Base-by-base conservation (phyloP, 2,888 invertebrate genomes). In the Caenorhabditis wallacei region DNA sequence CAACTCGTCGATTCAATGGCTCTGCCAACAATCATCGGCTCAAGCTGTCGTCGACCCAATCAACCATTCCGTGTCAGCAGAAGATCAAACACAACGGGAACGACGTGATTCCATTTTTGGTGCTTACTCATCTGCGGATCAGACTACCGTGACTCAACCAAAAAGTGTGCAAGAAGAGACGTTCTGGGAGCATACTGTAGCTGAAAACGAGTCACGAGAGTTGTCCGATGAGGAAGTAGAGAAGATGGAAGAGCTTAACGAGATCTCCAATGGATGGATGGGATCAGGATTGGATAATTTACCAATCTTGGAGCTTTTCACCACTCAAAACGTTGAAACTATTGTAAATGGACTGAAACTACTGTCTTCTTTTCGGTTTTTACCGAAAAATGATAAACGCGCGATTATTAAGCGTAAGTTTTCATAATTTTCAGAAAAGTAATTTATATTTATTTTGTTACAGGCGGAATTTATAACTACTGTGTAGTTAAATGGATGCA, bases 1-100 rank as follows among this genome's bases (percentile, higher is more conserved):
- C 1, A 78, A 78, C 54, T 78, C 78, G 35, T 78, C 78, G 8
- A 84, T 88, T 35, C 75, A 79, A 51, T 88, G 88, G 88, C 81
- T 88, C 2, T 86, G 84, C 46, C 78, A 63, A 30, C 78, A 78
- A 63, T 78, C 78, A n/a, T 72, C 85, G 0, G 68, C 76, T 35
- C 70, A 75, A 30, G 74, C 76, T 11, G 71, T 69, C 11, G 68
- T 86, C 59, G 84, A 86, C 51, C 86, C 86, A 0, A 83, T 79
- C 20, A 61, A 35, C 16, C 59, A 61, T 59, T 43, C 57, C 0
- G 48, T 81, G 40, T 57, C 56, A 10, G 61, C 54, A 18, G 59
- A 76, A 56, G 74, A 82, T 48, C 59, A 71, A 8, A 53, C 24
- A 1, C 63, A 48, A 10, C 11, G 70, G 51, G 79, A 71, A 10